Evolutionary conservation across 2,888 invertebrate species (phyloP), one percentile per base, ranked within the genome.

Genomic region (Cyrtodaria siliqua): DNA sequence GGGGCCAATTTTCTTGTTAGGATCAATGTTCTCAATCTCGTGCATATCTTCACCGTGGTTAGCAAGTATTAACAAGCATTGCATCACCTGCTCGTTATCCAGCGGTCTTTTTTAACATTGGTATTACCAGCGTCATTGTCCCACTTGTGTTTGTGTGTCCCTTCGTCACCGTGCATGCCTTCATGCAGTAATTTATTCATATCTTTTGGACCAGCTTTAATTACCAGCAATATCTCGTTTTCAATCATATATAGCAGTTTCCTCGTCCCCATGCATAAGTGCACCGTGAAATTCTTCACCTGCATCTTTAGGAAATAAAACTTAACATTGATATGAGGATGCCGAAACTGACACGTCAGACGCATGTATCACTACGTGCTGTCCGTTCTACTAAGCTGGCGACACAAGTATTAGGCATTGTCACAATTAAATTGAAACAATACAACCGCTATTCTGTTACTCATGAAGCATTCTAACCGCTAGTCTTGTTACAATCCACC

Each of bases 261-360:
- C 62, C 2, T 64, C 38, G 40, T 85, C 89, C 0, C 79, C 85
- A 50, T 89, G 89, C 89, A 89, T 88, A 12, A 89, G 66, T 1
- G 78, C 78, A 1, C 86, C 87, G 53, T 89, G 88, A 16, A 87
- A 74, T 29, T 79, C 72, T 12, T 82, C 72, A 14, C 84, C 86
- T 8, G 84, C 83, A 27, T 81, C 81, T 12, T 64, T 53, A 1
- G 86, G n/a, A n/a, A n/a, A n/a, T n/a, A n/a, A n/a, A n/a, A n/a
- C n/a, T n/a, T n/a, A n/a, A n/a, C n/a, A n/a, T n/a, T n/a, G n/a
- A n/a, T n/a, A n/a, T n/a, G n/a, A n/a, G n/a, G n/a, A n/a, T n/a
- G n/a, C n/a, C n/a, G n/a, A n/a, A n/a, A n/a, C n/a, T n/a, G n/a
- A n/a, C n/a, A n/a, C n/a, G n/a, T n/a, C n/a, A n/a, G n/a, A n/a